A percentile compares a stretch with the other conserved stretches of the same genome.
Conservation (phyloP, 2,113 vertebrate species). For the Clarias magur region DNA sequence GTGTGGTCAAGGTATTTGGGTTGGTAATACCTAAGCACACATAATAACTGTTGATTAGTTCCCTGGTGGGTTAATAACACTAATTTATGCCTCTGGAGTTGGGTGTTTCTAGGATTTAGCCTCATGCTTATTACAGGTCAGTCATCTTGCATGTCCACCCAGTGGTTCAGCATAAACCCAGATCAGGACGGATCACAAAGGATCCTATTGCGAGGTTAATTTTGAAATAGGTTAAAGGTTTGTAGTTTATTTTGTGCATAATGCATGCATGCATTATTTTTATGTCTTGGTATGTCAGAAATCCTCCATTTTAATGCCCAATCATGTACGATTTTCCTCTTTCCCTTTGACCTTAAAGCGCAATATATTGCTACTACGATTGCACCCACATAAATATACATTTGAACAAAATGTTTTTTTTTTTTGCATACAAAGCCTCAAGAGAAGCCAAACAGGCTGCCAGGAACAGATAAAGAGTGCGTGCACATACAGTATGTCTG, state of each 20-base stretch:
- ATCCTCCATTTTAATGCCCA: background rate
- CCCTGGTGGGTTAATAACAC: conserved; percentile 49
- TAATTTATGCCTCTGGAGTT: conserved; percentile 48
- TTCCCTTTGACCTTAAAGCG: background rate
- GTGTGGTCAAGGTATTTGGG: conserved; percentile 10
- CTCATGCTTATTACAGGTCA: conserved; percentile 1
- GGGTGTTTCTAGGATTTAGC: conserved; percentile 41
- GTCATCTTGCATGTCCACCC: background rate
- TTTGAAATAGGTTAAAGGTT: background rate
- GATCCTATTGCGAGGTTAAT: background rate
- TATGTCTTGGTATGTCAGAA: background rate
- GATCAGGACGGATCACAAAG: background rate
- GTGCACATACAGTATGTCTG: conserved; percentile 52
- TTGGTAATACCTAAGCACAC: conserved; percentile 19
- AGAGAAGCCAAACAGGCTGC: conserved; percentile 38
- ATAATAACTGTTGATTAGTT: conserved; percentile 47
- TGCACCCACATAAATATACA: background rate
- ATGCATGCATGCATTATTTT: too few relatives aligned
- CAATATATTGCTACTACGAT: conserved; percentile 13
- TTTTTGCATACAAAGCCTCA: conserved; percentile 47
- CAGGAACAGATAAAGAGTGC: conserved; percentile 57
- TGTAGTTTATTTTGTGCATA: background rate
- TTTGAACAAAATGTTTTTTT: conserved; percentile 21
- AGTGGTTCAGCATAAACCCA: background rate
- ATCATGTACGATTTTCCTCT: background rate